These are phyloP conservation scores for Pantherophis vulpinus DNA, from an alignment of 2,797 vertebrate species.

Conservation along the genomic window DNA sequence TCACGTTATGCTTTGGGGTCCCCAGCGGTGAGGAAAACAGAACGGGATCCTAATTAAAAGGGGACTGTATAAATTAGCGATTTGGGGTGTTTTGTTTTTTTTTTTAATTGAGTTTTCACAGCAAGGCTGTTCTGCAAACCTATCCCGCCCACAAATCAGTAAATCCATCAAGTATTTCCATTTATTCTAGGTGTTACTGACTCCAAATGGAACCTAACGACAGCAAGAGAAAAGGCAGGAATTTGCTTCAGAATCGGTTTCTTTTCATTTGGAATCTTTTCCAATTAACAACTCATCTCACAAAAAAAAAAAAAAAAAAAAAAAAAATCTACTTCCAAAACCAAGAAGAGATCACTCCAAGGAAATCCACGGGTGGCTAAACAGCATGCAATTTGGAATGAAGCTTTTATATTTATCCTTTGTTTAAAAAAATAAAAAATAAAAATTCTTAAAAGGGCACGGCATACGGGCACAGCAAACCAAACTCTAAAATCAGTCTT, in stretches of 20 bases:
- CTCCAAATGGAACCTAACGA: neutral
- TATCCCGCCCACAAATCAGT: too few species aligned
- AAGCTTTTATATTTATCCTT: conserved; percentile 24
- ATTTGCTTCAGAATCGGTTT: neutral
- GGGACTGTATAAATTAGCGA: neutral
- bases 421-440: conserved; percentile 17
- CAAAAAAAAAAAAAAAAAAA: too few species aligned
- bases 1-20: conserved; percentile 64
- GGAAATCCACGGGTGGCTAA: neutral
- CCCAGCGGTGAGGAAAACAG: conserved; percentile 66
- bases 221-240: too few species aligned
- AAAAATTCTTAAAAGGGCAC: neutral
- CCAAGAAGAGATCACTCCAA: too few species aligned
- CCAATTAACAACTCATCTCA: neutral
- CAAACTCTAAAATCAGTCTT: conserved; percentile 46
- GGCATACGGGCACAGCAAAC: conserved; percentile 26
- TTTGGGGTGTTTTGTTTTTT: neutral
- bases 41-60: conserved; percentile 65
- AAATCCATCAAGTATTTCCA: neutral
- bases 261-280: neutral
- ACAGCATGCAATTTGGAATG: conserved; percentile 32
- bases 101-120: neutral
- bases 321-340: neutral
- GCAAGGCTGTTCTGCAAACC: neutral
- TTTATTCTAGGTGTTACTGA: neutral